Percentiles rank a stretch among this genome's conserved stretches.
phyloP scores from a whole-genome alignment of 2,888 invertebrate species.

The Ctenicera cuprea region DNA sequence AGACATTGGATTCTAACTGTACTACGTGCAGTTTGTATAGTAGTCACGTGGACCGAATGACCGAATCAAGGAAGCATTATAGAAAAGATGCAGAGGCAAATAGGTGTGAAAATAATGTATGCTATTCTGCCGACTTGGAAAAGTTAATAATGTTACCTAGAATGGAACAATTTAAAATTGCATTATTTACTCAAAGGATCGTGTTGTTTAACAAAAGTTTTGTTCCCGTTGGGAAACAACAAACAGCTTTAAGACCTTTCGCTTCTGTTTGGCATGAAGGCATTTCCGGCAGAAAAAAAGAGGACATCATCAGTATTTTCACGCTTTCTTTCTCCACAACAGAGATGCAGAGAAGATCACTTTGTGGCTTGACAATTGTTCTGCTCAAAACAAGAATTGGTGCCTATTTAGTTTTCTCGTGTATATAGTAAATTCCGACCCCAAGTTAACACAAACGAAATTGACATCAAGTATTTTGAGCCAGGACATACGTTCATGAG shows the following conservation, averaged over 20 bases:
- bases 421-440: slow-evolving; percentile 52
- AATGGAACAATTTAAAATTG: slow-evolving; percentile 16
- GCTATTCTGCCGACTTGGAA: not conserved
- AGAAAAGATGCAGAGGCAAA: not conserved
- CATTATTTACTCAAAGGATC: not conserved
- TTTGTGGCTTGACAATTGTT: slow-evolving; percentile 56
- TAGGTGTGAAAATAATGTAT: slow-evolving; percentile 12
- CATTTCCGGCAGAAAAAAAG: not conserved
- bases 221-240: slow-evolving; percentile 10
- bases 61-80: not conserved
- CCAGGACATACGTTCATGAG: no score
- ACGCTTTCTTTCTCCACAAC: slow-evolving; percentile 42
- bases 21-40: not conserved
- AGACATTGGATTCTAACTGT: slow-evolving; percentile 5
- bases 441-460: slow-evolving; percentile 31
- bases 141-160: slow-evolving; percentile 8
- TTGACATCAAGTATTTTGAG: no score
- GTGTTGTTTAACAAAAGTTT: slow-evolving; percentile 8
- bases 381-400: slow-evolving; percentile 56
- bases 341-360: slow-evolving; percentile 46
- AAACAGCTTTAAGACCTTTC: not conserved
- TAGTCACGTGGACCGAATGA: slow-evolving; percentile 4
- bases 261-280: slow-evolving; percentile 7
- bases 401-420: slow-evolving; percentile 51
- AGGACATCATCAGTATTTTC: slow-evolving; percentile 28